These are phyloP conservation scores for Actinopyga echinites DNA, from an alignment of 53 echinoderm and acorn worm genomes.

Conservation along the genomic window DNA sequence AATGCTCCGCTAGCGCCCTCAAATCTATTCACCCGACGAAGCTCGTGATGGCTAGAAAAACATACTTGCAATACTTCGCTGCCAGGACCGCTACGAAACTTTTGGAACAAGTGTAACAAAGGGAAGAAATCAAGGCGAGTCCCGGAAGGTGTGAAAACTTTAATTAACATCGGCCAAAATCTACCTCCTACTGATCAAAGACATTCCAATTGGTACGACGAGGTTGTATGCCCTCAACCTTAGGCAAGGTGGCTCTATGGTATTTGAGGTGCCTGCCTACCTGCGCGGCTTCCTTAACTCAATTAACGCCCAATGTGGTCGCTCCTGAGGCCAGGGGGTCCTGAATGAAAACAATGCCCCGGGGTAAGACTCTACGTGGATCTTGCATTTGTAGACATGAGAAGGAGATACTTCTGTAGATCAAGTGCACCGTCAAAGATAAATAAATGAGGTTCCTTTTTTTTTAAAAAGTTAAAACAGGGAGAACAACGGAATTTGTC, in stretches of 20 bases:
- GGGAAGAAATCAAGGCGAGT: background rate
- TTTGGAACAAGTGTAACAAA: slow-evolving; percentile 43
- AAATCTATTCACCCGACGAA: slow-evolving; percentile 11
- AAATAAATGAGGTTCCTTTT: background rate
- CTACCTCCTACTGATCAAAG: slow-evolving; percentile 32
- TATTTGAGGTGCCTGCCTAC: slow-evolving; percentile 5
- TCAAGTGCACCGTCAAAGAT: slow-evolving; percentile 25
- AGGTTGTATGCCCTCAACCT: background rate
- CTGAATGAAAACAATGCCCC: slow-evolving; percentile 37
- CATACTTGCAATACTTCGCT: slow-evolving; percentile 42
- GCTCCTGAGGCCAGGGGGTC: slow-evolving; percentile 40
- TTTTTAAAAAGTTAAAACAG: too few species aligned
- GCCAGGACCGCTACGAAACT: background rate
- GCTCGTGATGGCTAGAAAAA: slow-evolving; percentile 30
- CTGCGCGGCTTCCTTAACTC: slow-evolving; percentile 8
- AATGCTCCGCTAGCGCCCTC: background rate
- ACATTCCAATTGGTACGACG: slow-evolving; percentile 18
- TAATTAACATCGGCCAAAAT: slow-evolving; percentile 21
- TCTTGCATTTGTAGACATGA: background rate
- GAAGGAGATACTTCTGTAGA: slow-evolving; percentile 29
- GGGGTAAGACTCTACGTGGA: background rate
- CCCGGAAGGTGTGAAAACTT: slow-evolving; percentile 46
- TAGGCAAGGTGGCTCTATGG: slow-evolving; percentile 35
- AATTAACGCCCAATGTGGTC: slow-evolving; percentile 46
- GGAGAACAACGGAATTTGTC: too few species aligned